Evolutionary conservation across 2,113 vertebrate species (phyloP).

Genomic region (Thalassarche chlororhynchos): DNA sequence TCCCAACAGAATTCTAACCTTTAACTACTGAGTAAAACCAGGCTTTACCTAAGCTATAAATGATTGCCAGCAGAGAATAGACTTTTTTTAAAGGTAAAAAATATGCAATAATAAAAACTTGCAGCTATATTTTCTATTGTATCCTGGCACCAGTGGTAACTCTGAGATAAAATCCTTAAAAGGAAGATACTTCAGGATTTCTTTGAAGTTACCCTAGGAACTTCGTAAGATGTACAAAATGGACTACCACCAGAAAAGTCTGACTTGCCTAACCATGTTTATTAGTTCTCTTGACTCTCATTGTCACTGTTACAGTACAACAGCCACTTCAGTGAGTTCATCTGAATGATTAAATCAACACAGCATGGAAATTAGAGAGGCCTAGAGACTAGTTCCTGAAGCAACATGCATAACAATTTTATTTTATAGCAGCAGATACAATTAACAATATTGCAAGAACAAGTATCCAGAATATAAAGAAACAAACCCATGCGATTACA

Average conservation of each 20-base stretch:
- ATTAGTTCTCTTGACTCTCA: not conserved
- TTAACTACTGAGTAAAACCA: not conserved
- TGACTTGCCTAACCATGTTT: not conserved
- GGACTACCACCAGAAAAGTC: not conserved
- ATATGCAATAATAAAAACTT: not conserved
- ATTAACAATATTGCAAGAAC: constrained; percentile 1
- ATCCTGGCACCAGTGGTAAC: not conserved
- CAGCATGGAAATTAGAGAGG: not conserved
- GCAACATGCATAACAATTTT: not conserved
- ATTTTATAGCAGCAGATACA: not conserved
- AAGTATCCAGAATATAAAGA: not conserved
- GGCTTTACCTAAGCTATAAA: not conserved
- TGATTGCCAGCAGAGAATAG: not conserved
- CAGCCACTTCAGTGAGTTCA: not conserved
- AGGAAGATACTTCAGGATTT: not conserved
- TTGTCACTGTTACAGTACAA: not conserved
- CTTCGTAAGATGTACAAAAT: not conserved
- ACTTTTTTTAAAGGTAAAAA: not conserved
- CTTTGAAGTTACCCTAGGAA: not conserved
- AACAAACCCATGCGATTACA: not conserved
- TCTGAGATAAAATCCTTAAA: not conserved
- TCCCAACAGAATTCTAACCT: not conserved
- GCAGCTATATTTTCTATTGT: not conserved
- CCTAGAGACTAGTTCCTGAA: constrained; percentile 2
- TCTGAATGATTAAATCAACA: constrained; percentile 4